These are phyloP conservation scores for Magallana angulata DNA, from an alignment of 1,140 invertebrate species.

Conservation along the genomic window DNA sequence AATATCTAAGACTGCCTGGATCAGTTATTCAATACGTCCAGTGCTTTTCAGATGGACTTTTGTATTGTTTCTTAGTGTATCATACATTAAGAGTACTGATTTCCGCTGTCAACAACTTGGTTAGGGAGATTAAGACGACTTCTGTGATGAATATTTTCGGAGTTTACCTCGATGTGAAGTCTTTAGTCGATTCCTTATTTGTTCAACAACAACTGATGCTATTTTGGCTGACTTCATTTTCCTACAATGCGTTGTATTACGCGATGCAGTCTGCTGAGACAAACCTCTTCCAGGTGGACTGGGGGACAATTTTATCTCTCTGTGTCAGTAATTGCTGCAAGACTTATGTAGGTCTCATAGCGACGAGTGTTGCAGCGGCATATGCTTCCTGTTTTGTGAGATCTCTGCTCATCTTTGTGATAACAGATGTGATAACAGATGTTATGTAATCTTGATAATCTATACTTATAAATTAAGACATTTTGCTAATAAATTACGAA, in stretches of 20 bases:
- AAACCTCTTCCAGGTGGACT: background rate
- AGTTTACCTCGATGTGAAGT: background rate
- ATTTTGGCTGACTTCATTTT: background rate
- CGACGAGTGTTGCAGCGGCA: background rate
- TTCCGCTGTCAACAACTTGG: background rate
- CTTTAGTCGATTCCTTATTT: background rate
- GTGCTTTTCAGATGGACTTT: background rate
- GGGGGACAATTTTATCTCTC: background rate
- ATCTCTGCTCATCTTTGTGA: too few relatives aligned
- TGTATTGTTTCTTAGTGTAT: background rate
- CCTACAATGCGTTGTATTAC: background rate
- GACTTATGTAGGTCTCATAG: background rate
- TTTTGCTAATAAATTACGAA: too few relatives aligned
- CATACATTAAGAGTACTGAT: background rate
- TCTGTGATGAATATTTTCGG: background rate
- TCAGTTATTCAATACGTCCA: background rate
- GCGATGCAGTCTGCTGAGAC: background rate
- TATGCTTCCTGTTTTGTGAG: background rate
- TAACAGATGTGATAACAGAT: too few relatives aligned
- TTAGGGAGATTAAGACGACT: background rate
- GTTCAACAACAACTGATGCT: background rate
- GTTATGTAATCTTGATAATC: too few relatives aligned
- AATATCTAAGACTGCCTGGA: background rate
- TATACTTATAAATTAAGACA: too few relatives aligned
- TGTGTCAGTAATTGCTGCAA: slow-evolving; percentile 3